These are phyloP conservation scores for Ascaphus truei DNA, from an alignment of 2,113 vertebrate species.

Conservation along the genomic window DNA sequence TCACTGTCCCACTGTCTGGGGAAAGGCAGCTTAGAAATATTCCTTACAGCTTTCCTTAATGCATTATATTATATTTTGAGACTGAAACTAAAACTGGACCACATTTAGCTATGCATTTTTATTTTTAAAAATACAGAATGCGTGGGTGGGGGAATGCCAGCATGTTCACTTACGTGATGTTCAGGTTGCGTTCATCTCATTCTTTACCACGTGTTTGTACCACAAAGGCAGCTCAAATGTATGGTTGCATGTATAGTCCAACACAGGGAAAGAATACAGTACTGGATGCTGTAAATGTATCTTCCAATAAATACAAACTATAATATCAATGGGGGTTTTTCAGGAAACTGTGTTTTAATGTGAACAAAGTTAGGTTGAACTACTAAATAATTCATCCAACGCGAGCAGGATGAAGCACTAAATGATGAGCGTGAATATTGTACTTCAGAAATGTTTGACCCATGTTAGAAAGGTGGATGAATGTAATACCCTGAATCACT, in stretches of 20 bases:
- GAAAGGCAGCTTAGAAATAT: not conserved
- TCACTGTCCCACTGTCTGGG: no score
- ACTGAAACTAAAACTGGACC: not conserved
- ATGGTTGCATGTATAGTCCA: no score
- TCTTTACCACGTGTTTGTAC: not conserved
- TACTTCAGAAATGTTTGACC: not conserved
- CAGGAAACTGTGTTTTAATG: no score
- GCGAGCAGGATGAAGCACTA: no score
- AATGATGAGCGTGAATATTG: no score
- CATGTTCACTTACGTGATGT: not conserved
- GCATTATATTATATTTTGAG: not conserved
- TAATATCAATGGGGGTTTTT: no score
- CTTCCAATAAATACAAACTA: no score
- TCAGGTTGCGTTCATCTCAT: not conserved
- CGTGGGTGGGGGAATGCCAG: not conserved
- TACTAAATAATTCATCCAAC: no score
- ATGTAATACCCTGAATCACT: not conserved
- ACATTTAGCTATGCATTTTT: not conserved
- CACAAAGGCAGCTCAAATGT: not conserved
- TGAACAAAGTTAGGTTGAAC: no score
- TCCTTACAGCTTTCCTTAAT: not conserved
- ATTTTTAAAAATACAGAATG: not conserved
- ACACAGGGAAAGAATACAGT: no score
- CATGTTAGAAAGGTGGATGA: not conserved
- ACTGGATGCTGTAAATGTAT: no score